Percentiles rank a stretch among this genome's conserved stretches.
These are phyloP conservation scores for Anoplolepis gracilipes DNA, from an alignment of 1,140 invertebrate species.

Conservation along the genomic window DNA sequence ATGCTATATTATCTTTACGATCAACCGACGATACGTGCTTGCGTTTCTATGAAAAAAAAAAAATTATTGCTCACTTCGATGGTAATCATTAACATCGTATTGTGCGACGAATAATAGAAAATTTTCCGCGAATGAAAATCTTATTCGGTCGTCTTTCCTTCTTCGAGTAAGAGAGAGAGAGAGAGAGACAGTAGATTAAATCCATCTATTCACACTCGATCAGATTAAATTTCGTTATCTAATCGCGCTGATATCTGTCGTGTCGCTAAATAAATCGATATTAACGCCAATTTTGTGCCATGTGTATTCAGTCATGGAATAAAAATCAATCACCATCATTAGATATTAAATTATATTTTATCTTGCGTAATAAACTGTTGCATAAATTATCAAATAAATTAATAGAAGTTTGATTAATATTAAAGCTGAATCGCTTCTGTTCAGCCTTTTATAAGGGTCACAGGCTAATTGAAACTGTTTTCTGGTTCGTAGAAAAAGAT, in stretches of 20 bases:
- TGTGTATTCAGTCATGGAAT: neutral
- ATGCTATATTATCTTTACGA: slow-evolving; percentile 62
- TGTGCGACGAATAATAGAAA: slow-evolving; percentile 61
- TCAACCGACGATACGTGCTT: slow-evolving; percentile 64
- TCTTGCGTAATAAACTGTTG: neutral
- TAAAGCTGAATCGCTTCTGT: slow-evolving; percentile 3
- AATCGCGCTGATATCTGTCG: slow-evolving; percentile 30
- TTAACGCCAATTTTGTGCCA: neutral
- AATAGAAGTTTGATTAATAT: slow-evolving; percentile 16
- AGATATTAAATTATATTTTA: neutral
- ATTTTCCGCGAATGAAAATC: slow-evolving; percentile 59
- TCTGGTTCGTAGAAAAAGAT: slow-evolving; percentile 46
- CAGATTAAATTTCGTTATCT: slow-evolving; percentile 34
- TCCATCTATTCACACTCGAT: slow-evolving; percentile 18
- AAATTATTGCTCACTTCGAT: slow-evolving; percentile 60
- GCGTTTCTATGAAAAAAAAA: slow-evolving; percentile 50
- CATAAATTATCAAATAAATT: slow-evolving; percentile 1
- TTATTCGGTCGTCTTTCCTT: slow-evolving; percentile 9
- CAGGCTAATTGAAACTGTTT: slow-evolving; percentile 24
- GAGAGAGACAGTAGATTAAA: no score
- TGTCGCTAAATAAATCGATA: slow-evolving; percentile 17
- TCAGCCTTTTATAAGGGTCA: neutral
- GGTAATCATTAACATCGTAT: slow-evolving; percentile 55
- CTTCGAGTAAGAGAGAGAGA: slow-evolving; percentile 13
- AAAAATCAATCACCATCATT: neutral